Percentiles rank a stretch among this genome's conserved stretches.
phyloP scores from a whole-genome alignment of 2,888 invertebrate species.

The Cerastis leucographa region DNA sequence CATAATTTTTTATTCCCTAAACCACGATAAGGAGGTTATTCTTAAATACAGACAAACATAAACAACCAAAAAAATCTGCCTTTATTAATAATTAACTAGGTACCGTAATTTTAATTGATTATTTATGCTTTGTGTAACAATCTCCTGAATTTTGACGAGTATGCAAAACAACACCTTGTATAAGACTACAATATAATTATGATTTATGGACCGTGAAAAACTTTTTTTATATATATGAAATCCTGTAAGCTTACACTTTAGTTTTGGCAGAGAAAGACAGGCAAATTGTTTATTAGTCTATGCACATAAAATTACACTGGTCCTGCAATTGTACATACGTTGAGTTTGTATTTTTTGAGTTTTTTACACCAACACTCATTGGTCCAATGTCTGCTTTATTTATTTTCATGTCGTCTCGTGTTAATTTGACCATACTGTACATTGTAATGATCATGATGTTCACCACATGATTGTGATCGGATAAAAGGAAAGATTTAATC shows the following conservation, averaged over 20 bases:
- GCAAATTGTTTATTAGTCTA: background rate
- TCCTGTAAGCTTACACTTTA: conserved; percentile 1
- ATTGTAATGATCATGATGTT: conserved; percentile 59
- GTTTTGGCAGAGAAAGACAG: background rate
- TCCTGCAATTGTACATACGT: conserved; percentile 77
- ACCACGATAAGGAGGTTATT: no score
- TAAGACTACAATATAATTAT: no score
- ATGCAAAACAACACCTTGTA: no score
- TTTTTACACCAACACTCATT: conserved; percentile 62
- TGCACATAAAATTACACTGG: conserved; percentile 29
- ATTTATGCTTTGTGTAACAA: no score
- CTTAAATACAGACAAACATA: no score
- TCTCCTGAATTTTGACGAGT: no score
- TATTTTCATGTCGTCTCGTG: conserved; percentile 69
- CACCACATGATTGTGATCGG: conserved; percentile 23
- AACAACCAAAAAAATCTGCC: no score
- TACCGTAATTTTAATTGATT: no score
- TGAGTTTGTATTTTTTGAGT: conserved; percentile 72
- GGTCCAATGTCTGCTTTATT: conserved; percentile 71
- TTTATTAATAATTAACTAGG: no score
- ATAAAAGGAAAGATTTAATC: background rate
- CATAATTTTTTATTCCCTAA: no score
- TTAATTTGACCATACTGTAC: conserved; percentile 61
- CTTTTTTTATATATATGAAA: no score
- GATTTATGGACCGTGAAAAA: no score